Evolutionary conservation across 2,888 invertebrate genomes (phyloP).

Genomic region (Drosophila glabriapex): DNA sequence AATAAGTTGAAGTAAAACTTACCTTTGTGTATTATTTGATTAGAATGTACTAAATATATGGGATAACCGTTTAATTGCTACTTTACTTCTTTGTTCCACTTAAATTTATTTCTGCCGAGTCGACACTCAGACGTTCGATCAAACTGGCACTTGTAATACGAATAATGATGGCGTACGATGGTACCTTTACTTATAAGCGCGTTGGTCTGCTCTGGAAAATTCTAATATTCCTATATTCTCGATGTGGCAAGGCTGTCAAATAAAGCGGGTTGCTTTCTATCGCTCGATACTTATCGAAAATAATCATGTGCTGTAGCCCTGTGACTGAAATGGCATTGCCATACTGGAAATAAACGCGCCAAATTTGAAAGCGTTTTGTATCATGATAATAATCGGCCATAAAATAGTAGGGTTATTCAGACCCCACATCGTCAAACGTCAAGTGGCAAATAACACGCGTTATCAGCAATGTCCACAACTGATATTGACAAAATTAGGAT

Average conservation of each 20-base stretch:
- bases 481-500: conserved; percentile 58
- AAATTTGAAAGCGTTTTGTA: conserved; percentile 4
- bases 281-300: conserved; percentile 11
- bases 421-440: conserved; percentile 50
- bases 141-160: conserved; percentile 67
- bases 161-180: conserved; percentile 54
- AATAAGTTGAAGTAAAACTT: conserved; percentile 32
- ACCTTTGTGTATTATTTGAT: conserved; percentile 69
- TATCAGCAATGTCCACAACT: conserved; percentile 35
- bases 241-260: conserved; percentile 35
- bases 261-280: conserved; percentile 13
- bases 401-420: conserved; percentile 48
- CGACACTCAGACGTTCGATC: conserved; percentile 80
- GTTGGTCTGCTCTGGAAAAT: conserved; percentile 56
- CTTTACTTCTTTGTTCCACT: conserved; percentile 75
- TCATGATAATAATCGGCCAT: conserved; percentile 50
- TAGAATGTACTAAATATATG: conserved; percentile 68
- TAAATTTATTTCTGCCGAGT: conserved; percentile 62
- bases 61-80: conserved; percentile 69
- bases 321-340: conserved; percentile 6
- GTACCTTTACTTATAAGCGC: conserved; percentile 51
- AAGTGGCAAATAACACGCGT: conserved; percentile 31
- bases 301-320: conserved; percentile 6
- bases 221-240: conserved; percentile 25
- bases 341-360: conserved; percentile 5